Evolutionary conservation across 2,113 vertebrate genomes (phyloP).

Genomic region (Leptodactylus fuscus): DNA sequence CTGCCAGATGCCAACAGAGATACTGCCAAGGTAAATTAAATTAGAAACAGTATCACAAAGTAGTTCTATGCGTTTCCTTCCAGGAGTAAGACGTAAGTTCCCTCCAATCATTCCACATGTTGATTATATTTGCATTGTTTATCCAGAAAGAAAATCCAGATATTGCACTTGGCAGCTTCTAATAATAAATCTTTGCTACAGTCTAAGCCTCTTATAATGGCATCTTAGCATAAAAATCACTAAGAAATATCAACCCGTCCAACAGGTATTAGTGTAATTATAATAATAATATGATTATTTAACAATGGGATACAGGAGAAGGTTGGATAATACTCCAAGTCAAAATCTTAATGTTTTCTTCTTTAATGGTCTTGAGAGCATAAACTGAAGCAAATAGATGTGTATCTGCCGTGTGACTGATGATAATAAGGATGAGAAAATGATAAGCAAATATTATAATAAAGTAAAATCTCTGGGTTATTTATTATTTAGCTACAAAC

Average conservation of each 20-base stretch:
- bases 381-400: too few species aligned
- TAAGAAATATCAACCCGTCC: constrained; percentile 5
- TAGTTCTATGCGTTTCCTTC: constrained; percentile 39
- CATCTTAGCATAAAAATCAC: constrained; percentile 2
- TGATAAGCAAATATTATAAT: too few species aligned
- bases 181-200: not conserved
- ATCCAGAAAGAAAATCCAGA: not conserved
- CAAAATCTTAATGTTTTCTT: too few species aligned
- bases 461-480: too few species aligned
- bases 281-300: too few species aligned
- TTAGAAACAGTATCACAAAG: not conserved
- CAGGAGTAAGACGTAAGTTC: not conserved
- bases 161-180: not conserved
- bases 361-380: too few species aligned
- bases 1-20: constrained; percentile 91
- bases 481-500: too few species aligned
- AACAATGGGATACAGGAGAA: too few species aligned
- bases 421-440: too few species aligned
- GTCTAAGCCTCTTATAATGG: not conserved
- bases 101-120: constrained; percentile 27
- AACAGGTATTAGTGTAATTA: not conserved
- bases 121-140: constrained; percentile 33
- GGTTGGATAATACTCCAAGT: too few species aligned
- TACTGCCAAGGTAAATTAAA: constrained; percentile 82
- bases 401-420: too few species aligned